Base-by-base conservation (phyloP, 2,888 invertebrate species). In the Noctua comes region DNA sequence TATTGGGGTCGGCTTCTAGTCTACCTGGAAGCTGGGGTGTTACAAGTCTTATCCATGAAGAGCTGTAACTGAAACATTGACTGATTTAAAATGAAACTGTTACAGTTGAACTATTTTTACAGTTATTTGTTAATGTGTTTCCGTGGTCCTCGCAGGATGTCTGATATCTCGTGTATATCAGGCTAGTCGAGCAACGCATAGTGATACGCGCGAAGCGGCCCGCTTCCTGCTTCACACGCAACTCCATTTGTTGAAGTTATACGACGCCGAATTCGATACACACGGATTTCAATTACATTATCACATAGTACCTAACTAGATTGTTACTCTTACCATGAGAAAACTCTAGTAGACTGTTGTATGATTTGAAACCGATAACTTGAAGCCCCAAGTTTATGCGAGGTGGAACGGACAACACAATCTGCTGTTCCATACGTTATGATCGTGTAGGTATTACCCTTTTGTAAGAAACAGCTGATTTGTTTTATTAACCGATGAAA, bases 221-320 rank as follows among this genome's bases (percentile, higher is more conserved):
- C 74, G 88, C 86, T 93, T 94, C 94, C 94, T 92, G 93, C 89
- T 92, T 93, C 92, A 91, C 92, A 93, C 90, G 90, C 92, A 82
- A 88, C 86, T 80, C 84, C 87, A 87, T 91, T 90, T 89, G 82
- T 90, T 91, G 89, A 86, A 79, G 80, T 84, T 84, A 88, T 78
- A 36, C 81, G 87, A 88, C 84, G 77, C 88, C 80, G 62, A 83
- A 88, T 84, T 82, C 83, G 79, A 80, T 69, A 77, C 71, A 76
- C 71, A 79, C 64, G 13, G 64, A 48, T 68, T 66, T 66, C 54
- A 69, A 79, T 74, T 78, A 62, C 79, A 73, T 74, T 66, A 75
- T 70, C 43, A 70, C 31, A 43, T 64, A 43, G 66, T 66, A 8
- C n/a, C 43, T 66, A n/a, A n/a, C 31, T 48, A 74, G 48, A 65